These are phyloP conservation scores for Leucozona laternaria DNA, from an alignment of 2,888 invertebrate species.

Conservation along the genomic window DNA sequence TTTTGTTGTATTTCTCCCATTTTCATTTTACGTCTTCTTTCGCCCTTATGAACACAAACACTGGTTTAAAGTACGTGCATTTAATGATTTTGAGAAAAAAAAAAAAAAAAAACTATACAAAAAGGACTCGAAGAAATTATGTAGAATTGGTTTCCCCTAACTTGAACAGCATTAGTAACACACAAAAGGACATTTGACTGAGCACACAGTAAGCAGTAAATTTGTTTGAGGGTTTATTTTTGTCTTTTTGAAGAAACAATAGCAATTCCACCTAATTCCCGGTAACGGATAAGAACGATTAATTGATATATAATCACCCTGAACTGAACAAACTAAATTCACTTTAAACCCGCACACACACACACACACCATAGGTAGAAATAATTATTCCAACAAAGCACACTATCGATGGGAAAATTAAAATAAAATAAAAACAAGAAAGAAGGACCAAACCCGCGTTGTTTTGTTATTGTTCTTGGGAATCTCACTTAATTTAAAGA, in stretches of 20 bases:
- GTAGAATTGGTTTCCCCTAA: constrained; percentile 23
- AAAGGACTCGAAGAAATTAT: constrained; percentile 29
- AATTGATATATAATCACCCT: constrained; percentile 65
- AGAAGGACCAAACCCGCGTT: constrained; percentile 20
- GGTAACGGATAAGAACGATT: constrained; percentile 56
- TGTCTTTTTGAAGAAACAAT: constrained; percentile 9
- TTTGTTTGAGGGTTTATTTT: neutral
- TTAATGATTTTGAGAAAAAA: constrained; percentile 44
- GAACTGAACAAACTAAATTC: constrained; percentile 38
- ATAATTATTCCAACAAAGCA: neutral
- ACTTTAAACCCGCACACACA: constrained; percentile 15
- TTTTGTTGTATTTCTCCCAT: constrained; percentile 7
- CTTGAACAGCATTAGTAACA: constrained; percentile 18
- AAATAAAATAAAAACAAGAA: neutral
- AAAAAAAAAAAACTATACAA: neutral
- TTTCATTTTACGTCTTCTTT: constrained; percentile 26
- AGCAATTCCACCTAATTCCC: constrained; percentile 31
- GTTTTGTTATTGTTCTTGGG: constrained; percentile 38
- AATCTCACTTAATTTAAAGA: constrained; percentile 46
- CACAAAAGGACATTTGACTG: constrained; percentile 64
- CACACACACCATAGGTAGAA: constrained; percentile 3
- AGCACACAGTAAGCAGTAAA: constrained; percentile 15
- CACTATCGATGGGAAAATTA: neutral
- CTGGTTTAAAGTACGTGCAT: constrained; percentile 37
- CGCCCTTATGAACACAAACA: constrained; percentile 53